These are phyloP conservation scores for Electrona antarctica DNA, from an alignment of 2,113 vertebrate genomes.

Conservation along the genomic window DNA sequence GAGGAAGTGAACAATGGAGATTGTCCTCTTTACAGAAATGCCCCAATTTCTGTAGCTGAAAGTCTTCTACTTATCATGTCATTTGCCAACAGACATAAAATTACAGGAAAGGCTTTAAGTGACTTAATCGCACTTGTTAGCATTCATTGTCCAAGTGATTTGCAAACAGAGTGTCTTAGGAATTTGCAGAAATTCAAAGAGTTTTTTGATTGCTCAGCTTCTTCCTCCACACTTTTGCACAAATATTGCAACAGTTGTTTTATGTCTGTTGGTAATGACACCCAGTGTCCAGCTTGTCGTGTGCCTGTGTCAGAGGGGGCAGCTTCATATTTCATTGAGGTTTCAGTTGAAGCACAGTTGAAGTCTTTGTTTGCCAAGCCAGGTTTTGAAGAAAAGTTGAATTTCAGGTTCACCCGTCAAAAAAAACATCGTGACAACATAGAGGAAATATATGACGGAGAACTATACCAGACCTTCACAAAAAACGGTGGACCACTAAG, in stretches of 20 bases:
- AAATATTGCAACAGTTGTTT: conserved; percentile 14
- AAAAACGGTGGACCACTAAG: neutral
- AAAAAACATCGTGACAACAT: neutral
- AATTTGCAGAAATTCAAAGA: conserved; percentile 22
- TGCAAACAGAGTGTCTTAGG: conserved; percentile 17
- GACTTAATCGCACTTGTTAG: conserved; percentile 17
- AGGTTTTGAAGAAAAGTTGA: conserved; percentile 26
- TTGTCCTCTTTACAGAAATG: conserved; percentile 19
- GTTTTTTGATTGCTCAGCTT: conserved; percentile 3
- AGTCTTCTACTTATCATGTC: conserved; percentile 28
- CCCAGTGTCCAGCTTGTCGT: conserved; percentile 6
- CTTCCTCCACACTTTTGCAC: conserved; percentile 10
- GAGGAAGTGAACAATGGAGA: conserved; percentile 7
- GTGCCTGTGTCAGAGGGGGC: conserved; percentile 14
- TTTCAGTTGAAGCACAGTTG: conserved; percentile 9
- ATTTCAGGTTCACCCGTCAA: conserved; percentile 11
- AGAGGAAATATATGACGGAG: conserved; percentile 19
- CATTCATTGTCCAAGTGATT: conserved; percentile 12
- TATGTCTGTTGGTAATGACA: conserved; percentile 2
- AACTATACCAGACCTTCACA: neutral
- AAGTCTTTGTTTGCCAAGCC: conserved; percentile 5
- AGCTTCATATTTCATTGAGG: conserved; percentile 30
- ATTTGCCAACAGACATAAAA: conserved; percentile 16
- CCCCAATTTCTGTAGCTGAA: conserved; percentile 23
- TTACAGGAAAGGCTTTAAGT: conserved; percentile 23